These are phyloP conservation scores for Heterochromis multidens DNA, from an alignment of 2,113 vertebrate genomes.

Conservation along the genomic window DNA sequence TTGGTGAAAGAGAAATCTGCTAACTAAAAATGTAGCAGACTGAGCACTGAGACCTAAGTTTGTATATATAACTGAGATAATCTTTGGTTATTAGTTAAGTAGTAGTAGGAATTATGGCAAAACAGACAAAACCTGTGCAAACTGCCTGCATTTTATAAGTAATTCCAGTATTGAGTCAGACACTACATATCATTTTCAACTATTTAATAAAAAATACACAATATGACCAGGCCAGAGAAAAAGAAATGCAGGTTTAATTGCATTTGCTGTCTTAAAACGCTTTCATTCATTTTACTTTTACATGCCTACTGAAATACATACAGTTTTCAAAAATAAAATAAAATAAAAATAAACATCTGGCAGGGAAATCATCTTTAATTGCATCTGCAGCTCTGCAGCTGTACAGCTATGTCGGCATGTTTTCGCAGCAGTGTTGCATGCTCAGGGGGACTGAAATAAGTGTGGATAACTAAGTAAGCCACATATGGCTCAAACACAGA, in stretches of 20 bases:
- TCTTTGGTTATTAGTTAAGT: background rate
- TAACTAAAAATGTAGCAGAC: background rate
- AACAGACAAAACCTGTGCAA: background rate
- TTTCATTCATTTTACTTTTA: conserved; percentile 40
- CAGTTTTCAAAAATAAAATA: conserved; percentile 18
- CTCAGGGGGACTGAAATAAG: background rate
- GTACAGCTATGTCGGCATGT: background rate
- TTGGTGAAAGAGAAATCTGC: background rate
- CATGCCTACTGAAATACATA: conserved; percentile 51
- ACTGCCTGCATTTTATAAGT: background rate
- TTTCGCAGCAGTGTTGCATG: background rate
- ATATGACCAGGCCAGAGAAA: conserved; percentile 8
- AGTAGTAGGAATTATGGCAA: background rate
- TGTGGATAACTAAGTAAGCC: background rate
- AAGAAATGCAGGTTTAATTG: conserved; percentile 47
- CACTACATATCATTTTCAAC: background rate
- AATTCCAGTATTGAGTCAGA: background rate
- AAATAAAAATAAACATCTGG: conserved; percentile 11
- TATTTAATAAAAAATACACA: background rate
- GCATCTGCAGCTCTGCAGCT: background rate
- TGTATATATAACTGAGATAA: background rate
- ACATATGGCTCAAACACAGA: background rate
- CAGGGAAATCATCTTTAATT: background rate
- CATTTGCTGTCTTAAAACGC: conserved; percentile 20
- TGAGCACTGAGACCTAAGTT: background rate